Percentiles rank a stretch among this genome's conserved stretches.
phyloP scores from a whole-genome alignment of 2,797 vertebrate species.

The Tadarida brasiliensis region DNA sequence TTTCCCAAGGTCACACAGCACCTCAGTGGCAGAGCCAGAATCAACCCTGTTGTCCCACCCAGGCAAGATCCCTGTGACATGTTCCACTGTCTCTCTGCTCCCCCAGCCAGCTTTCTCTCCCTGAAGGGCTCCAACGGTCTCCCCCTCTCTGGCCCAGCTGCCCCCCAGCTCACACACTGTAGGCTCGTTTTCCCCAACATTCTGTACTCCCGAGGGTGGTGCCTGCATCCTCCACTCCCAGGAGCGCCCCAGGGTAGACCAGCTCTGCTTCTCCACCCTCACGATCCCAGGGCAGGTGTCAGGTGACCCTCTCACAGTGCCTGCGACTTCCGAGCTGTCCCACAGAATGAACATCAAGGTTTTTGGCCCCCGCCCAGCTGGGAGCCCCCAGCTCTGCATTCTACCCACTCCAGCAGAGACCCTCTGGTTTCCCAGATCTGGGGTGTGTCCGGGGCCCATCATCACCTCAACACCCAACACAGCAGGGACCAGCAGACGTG shows the following conservation, averaged over 20 bases:
- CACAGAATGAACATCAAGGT: neutral
- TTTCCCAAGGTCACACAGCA: neutral
- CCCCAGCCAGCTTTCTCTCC: neutral
- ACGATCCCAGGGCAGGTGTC: neutral
- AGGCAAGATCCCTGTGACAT: neutral
- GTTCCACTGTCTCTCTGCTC: neutral
- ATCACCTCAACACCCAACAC: neutral
- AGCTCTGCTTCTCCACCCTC: neutral
- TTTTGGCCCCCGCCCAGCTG: rapidly evolving
- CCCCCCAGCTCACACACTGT: neutral
- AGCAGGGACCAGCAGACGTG: neutral
- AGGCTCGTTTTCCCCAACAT: neutral
- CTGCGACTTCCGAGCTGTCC: neutral
- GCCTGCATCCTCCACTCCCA: neutral
- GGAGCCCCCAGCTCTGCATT: neutral
- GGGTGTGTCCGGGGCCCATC: neutral
- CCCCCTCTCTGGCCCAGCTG: neutral
- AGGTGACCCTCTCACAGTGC: neutral
- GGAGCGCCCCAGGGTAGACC: neutral
- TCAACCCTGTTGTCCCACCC: neutral
- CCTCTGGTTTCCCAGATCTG: neutral
- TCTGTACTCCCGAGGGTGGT: too few species aligned
- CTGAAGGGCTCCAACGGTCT: neutral
- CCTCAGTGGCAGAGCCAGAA: neutral
- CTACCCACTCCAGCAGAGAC: neutral